phyloP scores from a whole-genome alignment of 2,888 invertebrate species.

The Zygogramma bicolorata region DNA sequence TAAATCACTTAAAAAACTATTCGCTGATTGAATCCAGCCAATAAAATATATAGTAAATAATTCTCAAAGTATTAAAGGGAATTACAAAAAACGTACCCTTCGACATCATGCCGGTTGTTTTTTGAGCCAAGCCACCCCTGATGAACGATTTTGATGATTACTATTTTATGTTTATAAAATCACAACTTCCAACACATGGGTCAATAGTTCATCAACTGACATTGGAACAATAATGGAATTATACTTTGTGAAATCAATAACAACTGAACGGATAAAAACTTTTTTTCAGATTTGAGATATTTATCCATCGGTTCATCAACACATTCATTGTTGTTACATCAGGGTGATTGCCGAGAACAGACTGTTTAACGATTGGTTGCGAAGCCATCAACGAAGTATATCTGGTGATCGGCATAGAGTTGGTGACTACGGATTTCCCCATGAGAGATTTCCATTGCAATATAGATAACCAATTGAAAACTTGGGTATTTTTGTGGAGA shows the following conservation, averaged over 20 bases:
- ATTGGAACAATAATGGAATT: neutral
- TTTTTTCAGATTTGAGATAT: neutral
- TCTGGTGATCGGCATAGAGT: no score
- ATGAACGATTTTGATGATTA: neutral
- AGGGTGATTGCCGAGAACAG: neutral
- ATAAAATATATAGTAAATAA: no score
- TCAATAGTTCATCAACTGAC: neutral
- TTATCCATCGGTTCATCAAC: neutral
- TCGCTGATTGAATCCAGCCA: no score
- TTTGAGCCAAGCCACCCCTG: neutral
- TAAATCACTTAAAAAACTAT: no score
- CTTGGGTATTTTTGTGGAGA: no score
- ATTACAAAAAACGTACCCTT: no score
- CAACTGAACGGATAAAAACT: neutral
- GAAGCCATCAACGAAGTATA: no score
- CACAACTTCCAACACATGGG: neutral
- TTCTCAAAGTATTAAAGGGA: no score
- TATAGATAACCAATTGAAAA: no score
- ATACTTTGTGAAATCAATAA: neutral
- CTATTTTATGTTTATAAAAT: neutral
- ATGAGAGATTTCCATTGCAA: no score
- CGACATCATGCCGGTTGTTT: no score
- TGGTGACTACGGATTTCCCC: no score
- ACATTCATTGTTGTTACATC: conserved; percentile 2
- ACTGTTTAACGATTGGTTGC: neutral